Evolutionary conservation across 1,140 invertebrate species (phyloP), one percentile per base, ranked within the genome.

Genomic region (Drosophila sproati): DNA sequence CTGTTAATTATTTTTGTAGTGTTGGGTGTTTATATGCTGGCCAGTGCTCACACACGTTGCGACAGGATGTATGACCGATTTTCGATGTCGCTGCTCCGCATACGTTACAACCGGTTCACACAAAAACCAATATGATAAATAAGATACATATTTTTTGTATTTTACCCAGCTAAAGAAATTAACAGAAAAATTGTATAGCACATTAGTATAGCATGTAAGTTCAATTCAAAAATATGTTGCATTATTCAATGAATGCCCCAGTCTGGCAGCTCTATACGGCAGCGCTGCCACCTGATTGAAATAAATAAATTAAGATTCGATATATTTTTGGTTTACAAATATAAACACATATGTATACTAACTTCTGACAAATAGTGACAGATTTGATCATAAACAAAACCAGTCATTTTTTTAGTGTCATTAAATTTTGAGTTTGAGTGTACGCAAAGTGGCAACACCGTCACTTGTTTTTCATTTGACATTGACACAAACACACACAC

Each of bases 391-490:
- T 20, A 39, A 34, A 4, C 10, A 43, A 1, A 4, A 8, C 4
- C 2, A 3, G 4, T 4, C 10, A 43, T n/a, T 4, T 43, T 43
- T n/a, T 43, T n/a, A 41, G 39, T 41, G 31, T 34, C 54, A 62
- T 31, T 6, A 48, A 50, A 41, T 56, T 64, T 12, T 31, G 43
- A 41, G 7, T 7, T 12, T 31, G 12, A 29, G 5, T 43, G 7
- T 20, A 1, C 5, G 31, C 60, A 1, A 45, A 35, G 76, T 86
- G 82, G 82, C 82, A 86, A 86, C 82, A 51, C 76, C 47, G 51
- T 35, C 8, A 37, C 43, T 78, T 88, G 83, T 89, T 88, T 78
- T 89, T 89, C 85, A 88, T 89, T 85, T 89, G 86, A 89, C 85
- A 89, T 89, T 88, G 82, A 86, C 20, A 20, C 20, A 20, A 20